These are phyloP conservation scores for zebrafish (Danio rerio) DNA, from an alignment of 2,113 vertebrate genomes.

Conservation along the genomic window DNA sequence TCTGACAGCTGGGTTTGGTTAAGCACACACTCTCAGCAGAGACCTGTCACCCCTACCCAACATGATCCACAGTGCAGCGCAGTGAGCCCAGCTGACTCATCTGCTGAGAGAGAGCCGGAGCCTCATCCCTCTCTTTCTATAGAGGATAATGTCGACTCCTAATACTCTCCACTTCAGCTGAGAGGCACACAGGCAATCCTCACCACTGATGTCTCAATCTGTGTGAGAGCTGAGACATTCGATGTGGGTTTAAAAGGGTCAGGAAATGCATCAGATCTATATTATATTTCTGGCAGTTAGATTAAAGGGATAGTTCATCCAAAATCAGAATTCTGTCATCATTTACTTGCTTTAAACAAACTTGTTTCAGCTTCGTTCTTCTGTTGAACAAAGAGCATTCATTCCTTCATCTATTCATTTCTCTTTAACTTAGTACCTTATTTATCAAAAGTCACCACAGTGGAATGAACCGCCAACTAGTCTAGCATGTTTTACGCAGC, in stretches of 20 bases:
- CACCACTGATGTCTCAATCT: not conserved
- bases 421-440: too few relatives aligned
- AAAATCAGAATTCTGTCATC: too few relatives aligned
- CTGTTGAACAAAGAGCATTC: too few relatives aligned
- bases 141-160: not conserved
- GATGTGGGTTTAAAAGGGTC: not conserved
- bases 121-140: not conserved
- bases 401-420: too few relatives aligned
- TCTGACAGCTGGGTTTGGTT: slow-evolving; percentile 42
- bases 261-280: not conserved
- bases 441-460: too few relatives aligned
- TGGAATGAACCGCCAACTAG: too few relatives aligned
- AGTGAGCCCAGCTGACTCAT: slow-evolving; percentile 17
- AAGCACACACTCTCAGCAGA: slow-evolving; percentile 2
- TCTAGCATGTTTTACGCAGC: too few relatives aligned
- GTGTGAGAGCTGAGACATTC: not conserved
- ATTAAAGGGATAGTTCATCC: not conserved
- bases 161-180: not conserved
- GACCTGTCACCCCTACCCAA: slow-evolving; percentile 12
- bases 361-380: too few relatives aligned
- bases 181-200: not conserved
- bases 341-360: too few relatives aligned
- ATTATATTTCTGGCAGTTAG: not conserved
- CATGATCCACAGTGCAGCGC: not conserved
- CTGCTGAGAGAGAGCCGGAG: slow-evolving; percentile 12